Conservation (phyloP, 2,797 vertebrate genomes). For the Lepilemur ruficaudatus region DNA sequence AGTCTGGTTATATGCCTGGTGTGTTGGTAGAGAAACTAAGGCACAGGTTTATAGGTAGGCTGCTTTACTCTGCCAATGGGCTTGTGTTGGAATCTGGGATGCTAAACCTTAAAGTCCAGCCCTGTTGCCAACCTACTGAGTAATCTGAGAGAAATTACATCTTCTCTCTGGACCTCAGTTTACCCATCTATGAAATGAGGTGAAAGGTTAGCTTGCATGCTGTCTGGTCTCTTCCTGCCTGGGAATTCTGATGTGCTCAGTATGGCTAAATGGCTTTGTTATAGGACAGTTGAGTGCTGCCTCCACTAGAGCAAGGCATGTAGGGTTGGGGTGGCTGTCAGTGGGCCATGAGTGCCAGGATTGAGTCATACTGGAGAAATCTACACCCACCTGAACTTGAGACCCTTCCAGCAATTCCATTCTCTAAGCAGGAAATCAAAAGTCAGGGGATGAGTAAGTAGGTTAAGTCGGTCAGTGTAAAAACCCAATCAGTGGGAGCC, state of each 20-base stretch:
- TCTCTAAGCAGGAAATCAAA: not conserved
- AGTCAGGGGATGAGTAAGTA: not conserved
- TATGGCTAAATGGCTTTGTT: not conserved
- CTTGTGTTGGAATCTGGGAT: slow-evolving; percentile 1
- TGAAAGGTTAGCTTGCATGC: not conserved
- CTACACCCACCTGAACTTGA: not conserved
- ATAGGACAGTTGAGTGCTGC: not conserved
- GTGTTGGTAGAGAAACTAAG: not conserved
- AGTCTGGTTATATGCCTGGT: not conserved
- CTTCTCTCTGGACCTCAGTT: not conserved
- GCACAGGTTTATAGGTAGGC: not conserved
- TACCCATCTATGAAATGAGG: not conserved
- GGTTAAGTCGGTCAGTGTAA: not conserved
- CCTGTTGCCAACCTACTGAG: not conserved
- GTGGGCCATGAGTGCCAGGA: not conserved
- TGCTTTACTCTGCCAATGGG: not conserved
- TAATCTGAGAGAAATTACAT: not conserved
- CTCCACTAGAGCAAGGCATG: not conserved
- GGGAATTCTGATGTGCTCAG: not conserved
- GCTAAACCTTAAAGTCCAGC: not conserved
- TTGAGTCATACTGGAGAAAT: not conserved
- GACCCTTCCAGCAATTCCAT: not conserved
- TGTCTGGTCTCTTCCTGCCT: not conserved
- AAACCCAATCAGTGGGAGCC: not conserved
- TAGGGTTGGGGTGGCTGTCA: not conserved